phyloP scores from a whole-genome alignment of 2,113 vertebrate genomes.

The Dicentrarchus labrax region DNA sequence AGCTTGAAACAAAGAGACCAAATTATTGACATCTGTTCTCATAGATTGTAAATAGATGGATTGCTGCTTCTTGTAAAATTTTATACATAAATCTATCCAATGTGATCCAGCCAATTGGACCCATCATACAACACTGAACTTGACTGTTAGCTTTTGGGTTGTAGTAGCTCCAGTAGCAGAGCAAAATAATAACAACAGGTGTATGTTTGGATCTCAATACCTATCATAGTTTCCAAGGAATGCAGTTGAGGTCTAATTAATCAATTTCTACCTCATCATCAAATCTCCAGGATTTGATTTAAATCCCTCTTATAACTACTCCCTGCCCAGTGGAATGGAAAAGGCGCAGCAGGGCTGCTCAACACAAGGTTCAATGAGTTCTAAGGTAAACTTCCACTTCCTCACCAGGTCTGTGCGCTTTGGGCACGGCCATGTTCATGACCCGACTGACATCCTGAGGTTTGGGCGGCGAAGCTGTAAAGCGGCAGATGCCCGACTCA shows the following conservation, averaged over 20 bases:
- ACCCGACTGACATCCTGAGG: constrained; percentile 97
- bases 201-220: not conserved
- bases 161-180: too few relatives aligned
- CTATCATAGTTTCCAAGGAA: not conserved
- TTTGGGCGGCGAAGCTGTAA: constrained; percentile 98
- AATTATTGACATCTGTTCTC: not conserved
- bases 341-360: not conserved
- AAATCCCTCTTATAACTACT: not conserved
- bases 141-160: not conserved
- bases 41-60: too few relatives aligned
- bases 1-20: not conserved
- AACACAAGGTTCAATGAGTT: not conserved
- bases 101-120: not conserved
- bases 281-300: not conserved
- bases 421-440: constrained; percentile 97
- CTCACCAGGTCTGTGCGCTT: constrained; percentile 99
- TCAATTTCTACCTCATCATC: not conserved
- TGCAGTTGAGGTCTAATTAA: not conserved
- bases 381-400: not conserved
- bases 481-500: constrained; percentile 98
- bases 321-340: not conserved
- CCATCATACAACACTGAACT: not conserved
- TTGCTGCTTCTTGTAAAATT: not conserved
- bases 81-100: not conserved
- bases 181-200: not conserved